Evolutionary conservation across 2,888 invertebrate species (phyloP).

Genomic region (Pegoplata infirma): DNA sequence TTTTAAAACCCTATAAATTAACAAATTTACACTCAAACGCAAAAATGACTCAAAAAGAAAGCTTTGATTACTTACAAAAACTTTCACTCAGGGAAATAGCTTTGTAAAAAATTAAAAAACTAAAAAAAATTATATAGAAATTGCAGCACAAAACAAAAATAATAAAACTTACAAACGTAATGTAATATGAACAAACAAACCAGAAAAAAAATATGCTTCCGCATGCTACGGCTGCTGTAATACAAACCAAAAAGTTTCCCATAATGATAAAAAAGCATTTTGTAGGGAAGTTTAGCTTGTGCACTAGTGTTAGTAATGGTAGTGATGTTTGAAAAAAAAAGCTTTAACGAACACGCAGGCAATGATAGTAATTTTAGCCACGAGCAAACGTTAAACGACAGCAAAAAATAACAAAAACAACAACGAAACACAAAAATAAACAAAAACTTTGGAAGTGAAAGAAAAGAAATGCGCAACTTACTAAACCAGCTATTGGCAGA

Average conservation of each 20-base stretch:
- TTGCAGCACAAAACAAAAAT: constrained; percentile 14
- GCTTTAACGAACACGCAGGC: constrained; percentile 20
- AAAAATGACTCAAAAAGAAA: constrained; percentile 39
- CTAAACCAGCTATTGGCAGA: constrained; percentile 4
- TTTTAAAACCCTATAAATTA: neutral
- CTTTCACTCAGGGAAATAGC: constrained; percentile 20
- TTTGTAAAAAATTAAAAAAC: neutral
- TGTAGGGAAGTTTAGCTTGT: neutral
- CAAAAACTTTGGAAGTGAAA: constrained; percentile 29
- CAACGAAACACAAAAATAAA: constrained; percentile 4
- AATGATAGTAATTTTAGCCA: constrained; percentile 20
- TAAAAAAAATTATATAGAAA: constrained; percentile 15
- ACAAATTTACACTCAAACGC: neutral
- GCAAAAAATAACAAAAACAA: constrained; percentile 16
- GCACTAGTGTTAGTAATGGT: neutral
- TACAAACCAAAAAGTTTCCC: constrained; percentile 48
- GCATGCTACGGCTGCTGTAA: constrained; percentile 62
- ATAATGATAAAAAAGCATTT: constrained; percentile 37
- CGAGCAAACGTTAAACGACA: neutral
- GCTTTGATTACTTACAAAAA: constrained; percentile 42
- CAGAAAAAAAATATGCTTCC: constrained; percentile 52
- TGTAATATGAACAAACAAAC: constrained; percentile 52
- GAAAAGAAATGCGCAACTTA: constrained; percentile 50
- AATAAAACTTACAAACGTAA: constrained; percentile 45
- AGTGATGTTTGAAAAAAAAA: constrained; percentile 2